These are phyloP conservation scores for Rhynchomys soricoides DNA, from an alignment of 2,113 vertebrate genomes.

Conservation along the genomic window DNA sequence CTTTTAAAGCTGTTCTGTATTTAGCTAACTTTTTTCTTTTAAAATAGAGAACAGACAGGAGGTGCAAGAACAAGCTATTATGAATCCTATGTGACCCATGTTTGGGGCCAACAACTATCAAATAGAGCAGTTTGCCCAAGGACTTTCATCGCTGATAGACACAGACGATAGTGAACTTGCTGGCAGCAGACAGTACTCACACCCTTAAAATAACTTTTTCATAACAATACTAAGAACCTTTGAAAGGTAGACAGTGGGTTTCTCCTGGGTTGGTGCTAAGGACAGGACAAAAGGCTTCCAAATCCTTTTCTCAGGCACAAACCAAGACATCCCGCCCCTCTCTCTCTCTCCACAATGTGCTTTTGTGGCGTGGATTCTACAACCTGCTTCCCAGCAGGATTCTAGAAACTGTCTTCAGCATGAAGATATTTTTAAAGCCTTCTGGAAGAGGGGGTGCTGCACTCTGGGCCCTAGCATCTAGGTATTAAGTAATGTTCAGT, in stretches of 20 bases:
- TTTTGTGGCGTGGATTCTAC: slow-evolving; percentile 15
- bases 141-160: slow-evolving; percentile 43
- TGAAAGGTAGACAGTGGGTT: neutral
- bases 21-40: slow-evolving; percentile 5
- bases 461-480: neutral
- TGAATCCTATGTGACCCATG: slow-evolving; percentile 14
- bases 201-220: slow-evolving; percentile 19
- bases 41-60: slow-evolving; percentile 51
- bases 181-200: neutral
- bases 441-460: neutral
- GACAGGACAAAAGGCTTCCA: neutral
- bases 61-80: slow-evolving; percentile 15
- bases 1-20: slow-evolving; percentile 40
- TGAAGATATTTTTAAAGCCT: neutral
- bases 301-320: neutral
- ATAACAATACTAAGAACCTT: neutral
- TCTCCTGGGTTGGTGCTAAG: neutral
- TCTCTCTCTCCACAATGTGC: neutral
- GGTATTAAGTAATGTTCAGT: neutral
- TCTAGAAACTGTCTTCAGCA: neutral
- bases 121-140: slow-evolving; percentile 17
- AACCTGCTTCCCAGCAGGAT: neutral
- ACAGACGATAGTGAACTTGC: neutral
- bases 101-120: slow-evolving; percentile 26
- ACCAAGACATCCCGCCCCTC: neutral